phyloP scores from a whole-genome alignment of 2,113 vertebrate species.

The Mormoops blainvillei region DNA sequence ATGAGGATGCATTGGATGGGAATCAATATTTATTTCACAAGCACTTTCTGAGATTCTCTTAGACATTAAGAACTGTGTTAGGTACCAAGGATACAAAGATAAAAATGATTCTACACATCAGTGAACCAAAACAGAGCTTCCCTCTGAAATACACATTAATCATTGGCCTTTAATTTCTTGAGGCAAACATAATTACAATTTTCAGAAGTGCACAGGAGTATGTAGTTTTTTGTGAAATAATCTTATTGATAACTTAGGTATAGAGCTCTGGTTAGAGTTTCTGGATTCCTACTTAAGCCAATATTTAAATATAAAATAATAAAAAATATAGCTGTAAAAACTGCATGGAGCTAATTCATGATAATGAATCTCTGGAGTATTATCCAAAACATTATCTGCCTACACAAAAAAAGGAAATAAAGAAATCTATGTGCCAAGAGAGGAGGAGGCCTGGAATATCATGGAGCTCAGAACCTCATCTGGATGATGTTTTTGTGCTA shows the following conservation, averaged over 20 bases:
- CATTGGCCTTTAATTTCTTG: not conserved
- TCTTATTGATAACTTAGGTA: slow-evolving; percentile 1
- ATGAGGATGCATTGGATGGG: not conserved
- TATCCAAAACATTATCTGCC: slow-evolving; percentile 46
- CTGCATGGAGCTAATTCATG: slow-evolving; percentile 36
- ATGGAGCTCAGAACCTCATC: not conserved
- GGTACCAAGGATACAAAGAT: not conserved
- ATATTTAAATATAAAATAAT: slow-evolving; percentile 59
- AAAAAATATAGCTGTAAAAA: slow-evolving; percentile 53
- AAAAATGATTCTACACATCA: not conserved
- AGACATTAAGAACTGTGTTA: not conserved
- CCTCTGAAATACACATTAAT: not conserved
- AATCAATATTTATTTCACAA: slow-evolving; percentile 13
- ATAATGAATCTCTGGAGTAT: slow-evolving; percentile 46
- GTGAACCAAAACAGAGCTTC: not conserved
- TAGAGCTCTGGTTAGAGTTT: slow-evolving; percentile 17
- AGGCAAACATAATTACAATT: not conserved
- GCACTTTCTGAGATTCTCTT: not conserved
- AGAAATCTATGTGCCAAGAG: not conserved
- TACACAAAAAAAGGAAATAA: slow-evolving; percentile 41
- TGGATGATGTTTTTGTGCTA: not conserved
- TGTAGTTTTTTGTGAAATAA: not conserved
- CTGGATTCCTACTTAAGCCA: slow-evolving; percentile 36
- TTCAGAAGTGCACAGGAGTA: not conserved
- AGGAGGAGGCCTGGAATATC: not conserved